Evolutionary conservation across 2,888 invertebrate genomes (phyloP).

Genomic region (Campoplex nolae): DNA sequence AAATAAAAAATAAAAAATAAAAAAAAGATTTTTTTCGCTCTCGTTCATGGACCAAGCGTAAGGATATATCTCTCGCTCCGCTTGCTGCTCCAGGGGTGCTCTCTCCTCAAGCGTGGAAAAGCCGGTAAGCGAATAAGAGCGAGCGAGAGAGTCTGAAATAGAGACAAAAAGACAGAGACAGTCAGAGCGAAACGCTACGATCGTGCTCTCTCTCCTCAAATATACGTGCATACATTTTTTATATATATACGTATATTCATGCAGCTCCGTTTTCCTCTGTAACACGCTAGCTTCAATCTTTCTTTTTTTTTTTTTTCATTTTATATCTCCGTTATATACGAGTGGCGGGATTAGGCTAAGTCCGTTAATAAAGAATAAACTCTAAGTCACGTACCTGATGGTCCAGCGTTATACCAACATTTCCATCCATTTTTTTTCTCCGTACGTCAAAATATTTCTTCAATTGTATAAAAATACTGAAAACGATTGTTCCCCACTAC

Average conservation of each 20-base stretch:
- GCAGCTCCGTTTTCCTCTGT: slow-evolving; percentile 58
- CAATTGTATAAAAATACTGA: neutral
- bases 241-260: slow-evolving; percentile 18
- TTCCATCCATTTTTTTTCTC: slow-evolving; percentile 17
- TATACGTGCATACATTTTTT: slow-evolving; percentile 52
- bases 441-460: slow-evolving; percentile 3
- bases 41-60: slow-evolving; percentile 42
- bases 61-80: slow-evolving; percentile 59
- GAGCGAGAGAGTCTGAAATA: slow-evolving; percentile 7
- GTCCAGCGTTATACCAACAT: slow-evolving; percentile 30
- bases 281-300: slow-evolving; percentile 32
- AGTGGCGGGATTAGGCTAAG: slow-evolving; percentile 61
- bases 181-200: slow-evolving; percentile 54
- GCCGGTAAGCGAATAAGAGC: slow-evolving; percentile 67
- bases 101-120: slow-evolving; percentile 68
- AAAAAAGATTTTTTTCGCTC: slow-evolving; percentile 46
- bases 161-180: neutral
- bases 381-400: slow-evolving; percentile 43
- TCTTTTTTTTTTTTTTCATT: slow-evolving; percentile 16
- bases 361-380: slow-evolving; percentile 62
- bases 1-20: slow-evolving; percentile 3
- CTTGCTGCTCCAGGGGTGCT: slow-evolving; percentile 54
- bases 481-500: neutral
- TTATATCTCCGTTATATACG: slow-evolving; percentile 16
- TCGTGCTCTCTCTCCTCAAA: slow-evolving; percentile 38